A percentile compares a stretch with the other conserved stretches of the same genome.
Conservation (phyloP, 2,113 vertebrate genomes). For the Myotis lucifugus region DNA sequence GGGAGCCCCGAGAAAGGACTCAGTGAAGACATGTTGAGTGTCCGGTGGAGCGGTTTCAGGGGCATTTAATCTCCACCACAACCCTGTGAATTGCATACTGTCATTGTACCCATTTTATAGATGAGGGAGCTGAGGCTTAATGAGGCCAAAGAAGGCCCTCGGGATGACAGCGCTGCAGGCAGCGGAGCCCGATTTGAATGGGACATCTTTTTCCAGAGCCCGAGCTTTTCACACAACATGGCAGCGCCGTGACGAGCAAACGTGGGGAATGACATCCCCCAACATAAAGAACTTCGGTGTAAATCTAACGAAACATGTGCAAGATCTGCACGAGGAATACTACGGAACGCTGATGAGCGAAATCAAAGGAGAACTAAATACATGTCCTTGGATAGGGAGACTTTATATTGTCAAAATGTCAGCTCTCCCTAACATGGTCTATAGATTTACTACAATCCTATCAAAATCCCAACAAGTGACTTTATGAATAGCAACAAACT, state of each 20-base stretch:
- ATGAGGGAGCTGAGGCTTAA: neutral
- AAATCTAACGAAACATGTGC: neutral
- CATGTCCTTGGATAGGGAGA: neutral
- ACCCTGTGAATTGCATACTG: no score
- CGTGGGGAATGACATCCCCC: neutral
- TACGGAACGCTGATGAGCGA: neutral
- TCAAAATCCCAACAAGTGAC: neutral
- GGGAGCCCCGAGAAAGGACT: neutral
- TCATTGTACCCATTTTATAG: neutral
- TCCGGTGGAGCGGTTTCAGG: fast-evolving
- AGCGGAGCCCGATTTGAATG: neutral
- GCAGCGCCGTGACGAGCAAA: neutral
- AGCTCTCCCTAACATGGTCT: neutral
- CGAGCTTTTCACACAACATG: neutral
- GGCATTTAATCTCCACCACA: neutral
- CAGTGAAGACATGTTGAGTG: neutral
- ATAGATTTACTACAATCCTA: neutral
- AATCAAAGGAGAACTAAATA: neutral
- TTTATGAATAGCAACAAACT: neutral
- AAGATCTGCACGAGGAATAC: neutral
- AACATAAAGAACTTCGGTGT: neutral
- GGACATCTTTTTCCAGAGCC: neutral
- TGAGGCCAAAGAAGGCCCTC: neutral
- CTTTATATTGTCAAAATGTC: neutral
- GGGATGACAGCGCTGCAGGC: neutral